Evolutionary conservation across 2,888 invertebrate species (phyloP).

Genomic region (Calameuta pallipes): DNA sequence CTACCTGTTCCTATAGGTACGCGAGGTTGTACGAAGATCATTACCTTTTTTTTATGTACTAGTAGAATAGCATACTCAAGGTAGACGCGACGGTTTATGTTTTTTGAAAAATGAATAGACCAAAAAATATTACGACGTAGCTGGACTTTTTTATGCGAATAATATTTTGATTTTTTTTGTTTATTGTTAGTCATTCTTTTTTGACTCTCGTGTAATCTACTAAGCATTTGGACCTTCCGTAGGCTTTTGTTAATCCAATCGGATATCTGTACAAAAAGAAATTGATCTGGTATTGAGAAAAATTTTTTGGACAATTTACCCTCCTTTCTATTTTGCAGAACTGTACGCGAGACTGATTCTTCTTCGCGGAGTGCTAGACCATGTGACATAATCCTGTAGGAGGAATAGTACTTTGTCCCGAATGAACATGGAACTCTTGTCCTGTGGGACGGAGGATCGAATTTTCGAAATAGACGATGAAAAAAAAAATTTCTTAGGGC

Average conservation of each 20-base stretch:
- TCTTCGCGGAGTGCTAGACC: conserved; percentile 50
- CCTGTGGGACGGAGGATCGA: background rate
- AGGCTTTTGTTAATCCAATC: conserved; percentile 37
- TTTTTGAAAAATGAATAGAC: background rate
- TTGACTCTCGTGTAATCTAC: background rate
- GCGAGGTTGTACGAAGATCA: background rate
- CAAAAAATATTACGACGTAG: background rate
- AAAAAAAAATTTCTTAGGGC: background rate
- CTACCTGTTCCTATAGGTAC: background rate
- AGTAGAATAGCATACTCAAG: background rate
- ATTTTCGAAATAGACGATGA: background rate
- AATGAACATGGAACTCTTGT: conserved; percentile 15
- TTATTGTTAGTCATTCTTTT: background rate
- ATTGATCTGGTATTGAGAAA: conserved; percentile 24
- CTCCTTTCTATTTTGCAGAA: conserved; percentile 50
- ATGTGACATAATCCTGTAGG: conserved; percentile 60
- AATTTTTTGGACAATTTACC: conserved; percentile 63
- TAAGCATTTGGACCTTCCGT: background rate
- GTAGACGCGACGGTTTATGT: background rate
- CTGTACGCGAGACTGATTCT: conserved; percentile 34
- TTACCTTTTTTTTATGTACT: background rate
- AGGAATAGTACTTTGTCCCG: conserved; percentile 38
- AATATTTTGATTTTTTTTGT: background rate
- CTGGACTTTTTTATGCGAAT: background rate
- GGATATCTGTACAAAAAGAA: conserved; percentile 31